Evolutionary conservation across 1,140 invertebrate species (phyloP).

Genomic region (Macrocentrus cingulum): DNA sequence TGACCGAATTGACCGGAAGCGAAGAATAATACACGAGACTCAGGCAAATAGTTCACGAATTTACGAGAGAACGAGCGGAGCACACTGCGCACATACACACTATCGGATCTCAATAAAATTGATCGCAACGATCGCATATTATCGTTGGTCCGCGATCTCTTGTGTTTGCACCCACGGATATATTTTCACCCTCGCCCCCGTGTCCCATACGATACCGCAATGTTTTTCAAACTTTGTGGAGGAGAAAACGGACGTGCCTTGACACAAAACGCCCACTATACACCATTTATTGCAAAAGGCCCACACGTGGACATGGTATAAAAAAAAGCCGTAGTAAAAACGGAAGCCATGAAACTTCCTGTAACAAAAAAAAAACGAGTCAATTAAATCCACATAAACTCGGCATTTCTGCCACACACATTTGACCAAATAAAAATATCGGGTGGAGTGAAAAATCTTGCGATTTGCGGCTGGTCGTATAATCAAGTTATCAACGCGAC

Average conservation of each 20-base stretch:
- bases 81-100: background rate
- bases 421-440: too few relatives aligned
- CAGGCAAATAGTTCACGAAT: constrained; percentile 21
- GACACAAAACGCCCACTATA: constrained; percentile 9
- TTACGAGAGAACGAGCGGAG: constrained; percentile 6
- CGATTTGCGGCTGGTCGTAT: constrained; percentile 35
- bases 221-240: constrained; percentile 12
- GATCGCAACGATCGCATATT: constrained; percentile 16
- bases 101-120: constrained; percentile 27
- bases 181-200: constrained; percentile 2
- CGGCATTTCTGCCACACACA: too few relatives aligned
- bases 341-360: too few relatives aligned
- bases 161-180: constrained; percentile 6
- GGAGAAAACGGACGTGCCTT: constrained; percentile 12
- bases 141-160: constrained; percentile 20
- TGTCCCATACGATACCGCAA: background rate
- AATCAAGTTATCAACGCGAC: constrained; percentile 47
- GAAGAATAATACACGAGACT: constrained; percentile 24
- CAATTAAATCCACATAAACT: too few relatives aligned
- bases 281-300: background rate
- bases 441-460: too few relatives aligned
- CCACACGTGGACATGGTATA: constrained; percentile 6
- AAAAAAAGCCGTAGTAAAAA: too few relatives aligned
- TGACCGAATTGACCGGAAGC: constrained; percentile 23
- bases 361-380: too few relatives aligned